Evolutionary conservation across 2,113 vertebrate genomes (phyloP), one percentile per base, ranked within the genome.

Genomic region (Scomber colias): DNA sequence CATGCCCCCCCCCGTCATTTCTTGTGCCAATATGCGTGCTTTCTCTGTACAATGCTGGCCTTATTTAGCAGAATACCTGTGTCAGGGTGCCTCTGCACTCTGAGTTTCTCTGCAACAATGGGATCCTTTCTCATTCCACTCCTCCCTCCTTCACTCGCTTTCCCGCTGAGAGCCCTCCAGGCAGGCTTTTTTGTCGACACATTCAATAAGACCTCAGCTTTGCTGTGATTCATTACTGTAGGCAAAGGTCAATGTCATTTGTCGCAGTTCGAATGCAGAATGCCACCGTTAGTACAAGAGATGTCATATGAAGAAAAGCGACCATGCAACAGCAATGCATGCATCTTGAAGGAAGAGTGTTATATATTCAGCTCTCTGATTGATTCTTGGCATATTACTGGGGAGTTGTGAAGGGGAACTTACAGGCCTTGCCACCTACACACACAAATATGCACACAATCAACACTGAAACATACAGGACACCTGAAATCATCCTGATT

Each of bases 11-110:
- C 68, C 59, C 27, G 66, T 68, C 66, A 77, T 85, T 78, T 82
- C 83, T 74, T 77, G 55, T 72, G 72, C 77, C 77, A 78, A 55
- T 65, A 8, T 66, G 74, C 71, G 27, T 82, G 79, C 68, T 81
- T 68, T 77, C 79, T 71, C 51, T 51, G 77, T 63, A 94, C 94
- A 95, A 93, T 92, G 91, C 77, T 1, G 35, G 69, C 94, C 87
- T 95, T 94, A 84, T 94, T 92, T 79, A 80, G 84, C 67, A 87
- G 88, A 94, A 94, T 95, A 95, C 95, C 94, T 95, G 93, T 94
- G 92, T 93, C 89, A 93, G 80, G 71, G 88, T 90, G 92, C 90
- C 88, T 84, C 87, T 84, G 85, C 71, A 57, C 79, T 92, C 83
- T 6, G 75, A 84, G 65, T 86, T 90, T 89, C 88, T 76, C 40